Conservation (phyloP, 2,797 vertebrate genomes). For the Danio jaintianensis region DNA sequence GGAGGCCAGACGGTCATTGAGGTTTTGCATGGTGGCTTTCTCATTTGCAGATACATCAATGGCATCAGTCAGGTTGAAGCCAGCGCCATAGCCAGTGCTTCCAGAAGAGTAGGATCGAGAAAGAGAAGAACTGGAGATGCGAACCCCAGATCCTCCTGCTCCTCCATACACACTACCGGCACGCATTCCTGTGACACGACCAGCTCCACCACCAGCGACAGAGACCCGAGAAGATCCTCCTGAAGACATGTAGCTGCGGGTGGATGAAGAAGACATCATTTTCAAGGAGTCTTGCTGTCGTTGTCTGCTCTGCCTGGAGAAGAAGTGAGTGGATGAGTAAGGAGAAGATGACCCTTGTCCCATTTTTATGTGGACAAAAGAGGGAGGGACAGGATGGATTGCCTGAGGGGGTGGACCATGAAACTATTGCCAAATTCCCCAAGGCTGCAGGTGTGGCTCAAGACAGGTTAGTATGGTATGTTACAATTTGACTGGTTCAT, state of each 20-base stretch:
- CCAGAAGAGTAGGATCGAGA: conserved; percentile 41
- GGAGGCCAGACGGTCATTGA: conserved; percentile 83
- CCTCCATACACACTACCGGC: conserved; percentile 74
- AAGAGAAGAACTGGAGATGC: conserved; percentile 60
- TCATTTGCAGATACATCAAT: conserved; percentile 55
- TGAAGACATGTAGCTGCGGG: not conserved
- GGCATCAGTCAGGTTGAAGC: conserved; percentile 46
- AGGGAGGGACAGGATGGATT: not conserved
- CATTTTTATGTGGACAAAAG: conserved; percentile 46
- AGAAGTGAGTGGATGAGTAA: conserved; percentile 50
- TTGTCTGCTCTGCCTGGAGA: conserved; percentile 62
- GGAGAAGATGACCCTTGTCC: not conserved
- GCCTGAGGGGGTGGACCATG: not conserved
- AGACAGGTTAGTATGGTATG: not conserved
- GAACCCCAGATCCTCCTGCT: conserved; percentile 56
- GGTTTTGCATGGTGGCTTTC: conserved; percentile 84
- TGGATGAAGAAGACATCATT: conserved; percentile 21
- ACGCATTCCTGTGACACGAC: conserved; percentile 39
- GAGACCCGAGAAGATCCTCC: not conserved
- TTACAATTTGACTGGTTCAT: not conserved
- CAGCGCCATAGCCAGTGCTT: not conserved
- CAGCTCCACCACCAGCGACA: not conserved
- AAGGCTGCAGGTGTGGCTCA: not conserved
- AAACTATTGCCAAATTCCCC: not conserved
- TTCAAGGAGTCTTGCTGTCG: conserved; percentile 53